Evolutionary conservation across 2,888 invertebrate genomes (phyloP).

Genomic region (Caradrina kadenii): DNA sequence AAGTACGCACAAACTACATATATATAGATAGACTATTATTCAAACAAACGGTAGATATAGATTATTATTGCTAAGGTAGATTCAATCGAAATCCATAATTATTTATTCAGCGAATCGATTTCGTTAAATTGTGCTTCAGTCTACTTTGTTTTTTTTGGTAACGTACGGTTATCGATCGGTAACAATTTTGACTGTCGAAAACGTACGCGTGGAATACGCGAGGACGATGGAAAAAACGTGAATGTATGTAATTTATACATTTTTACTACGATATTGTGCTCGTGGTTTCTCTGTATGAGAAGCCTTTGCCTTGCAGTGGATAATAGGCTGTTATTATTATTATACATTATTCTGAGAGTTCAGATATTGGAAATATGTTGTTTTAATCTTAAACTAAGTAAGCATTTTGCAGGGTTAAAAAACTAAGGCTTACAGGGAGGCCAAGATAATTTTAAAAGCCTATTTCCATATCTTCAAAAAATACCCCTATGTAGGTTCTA

Average conservation of each 20-base stretch:
- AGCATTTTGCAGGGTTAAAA: neutral
- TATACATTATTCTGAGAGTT: neutral
- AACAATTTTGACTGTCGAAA: slow-evolving; percentile 21
- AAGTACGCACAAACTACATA: slow-evolving; percentile 11
- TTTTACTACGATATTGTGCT: neutral
- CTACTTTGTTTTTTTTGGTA: slow-evolving; percentile 64
- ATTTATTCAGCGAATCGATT: slow-evolving; percentile 77
- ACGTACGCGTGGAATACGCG: slow-evolving; percentile 15
- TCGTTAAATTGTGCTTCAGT: slow-evolving; percentile 61
- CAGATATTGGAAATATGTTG: neutral
- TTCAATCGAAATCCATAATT: slow-evolving; percentile 67
- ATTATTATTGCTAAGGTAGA: slow-evolving; percentile 60
- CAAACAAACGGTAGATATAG: slow-evolving; percentile 41
- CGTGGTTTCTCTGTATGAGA: too few species aligned
- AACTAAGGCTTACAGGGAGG: too few species aligned
- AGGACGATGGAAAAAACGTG: neutral
- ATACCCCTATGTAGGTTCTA: too few species aligned
- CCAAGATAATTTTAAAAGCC: too few species aligned
- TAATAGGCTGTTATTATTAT: too few species aligned
- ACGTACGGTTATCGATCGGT: slow-evolving; percentile 40
- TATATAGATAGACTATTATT: slow-evolving; percentile 28
- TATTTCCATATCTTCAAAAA: too few species aligned
- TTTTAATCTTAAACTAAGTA: neutral
- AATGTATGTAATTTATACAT: neutral
- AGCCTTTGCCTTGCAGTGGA: too few species aligned